Evolutionary conservation across 2,888 invertebrate genomes (phyloP).

Genomic region (Dysmachus trigonus): DNA sequence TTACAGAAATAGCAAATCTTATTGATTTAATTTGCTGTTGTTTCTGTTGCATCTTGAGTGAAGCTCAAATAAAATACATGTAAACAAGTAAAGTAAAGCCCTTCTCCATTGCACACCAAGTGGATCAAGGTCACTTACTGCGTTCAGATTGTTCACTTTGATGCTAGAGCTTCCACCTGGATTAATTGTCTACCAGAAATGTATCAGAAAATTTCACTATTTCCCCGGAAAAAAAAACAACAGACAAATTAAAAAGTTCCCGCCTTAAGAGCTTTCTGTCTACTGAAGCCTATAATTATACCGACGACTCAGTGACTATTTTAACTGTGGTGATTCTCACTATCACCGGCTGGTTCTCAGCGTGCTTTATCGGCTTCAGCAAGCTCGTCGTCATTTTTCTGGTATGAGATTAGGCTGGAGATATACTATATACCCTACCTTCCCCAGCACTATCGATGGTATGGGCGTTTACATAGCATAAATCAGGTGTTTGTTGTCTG

Average conservation of each 20-base stretch:
- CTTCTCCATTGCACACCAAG: background rate
- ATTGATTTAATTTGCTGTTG: no score
- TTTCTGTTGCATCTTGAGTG: background rate
- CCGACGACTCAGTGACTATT: background rate
- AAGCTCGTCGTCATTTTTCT: background rate
- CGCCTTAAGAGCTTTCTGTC: background rate
- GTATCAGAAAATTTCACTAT: background rate
- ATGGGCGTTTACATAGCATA: background rate
- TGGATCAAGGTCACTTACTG: background rate
- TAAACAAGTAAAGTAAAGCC: background rate
- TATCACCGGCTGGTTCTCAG: background rate
- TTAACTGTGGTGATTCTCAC: background rate
- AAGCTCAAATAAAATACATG: background rate
- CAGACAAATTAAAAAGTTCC: background rate
- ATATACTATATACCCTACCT: background rate
- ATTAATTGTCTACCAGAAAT: background rate
- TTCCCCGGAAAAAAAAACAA: background rate
- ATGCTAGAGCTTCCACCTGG: background rate
- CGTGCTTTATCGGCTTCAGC: background rate
- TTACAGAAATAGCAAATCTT: background rate
- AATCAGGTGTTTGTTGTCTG: background rate
- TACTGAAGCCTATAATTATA: background rate
- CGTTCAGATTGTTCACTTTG: background rate
- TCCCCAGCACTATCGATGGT: background rate
- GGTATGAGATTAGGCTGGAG: background rate